These are phyloP conservation scores for Sminthurinus signatus DNA, from an alignment of 1,140 invertebrate genomes.

Conservation along the genomic window DNA sequence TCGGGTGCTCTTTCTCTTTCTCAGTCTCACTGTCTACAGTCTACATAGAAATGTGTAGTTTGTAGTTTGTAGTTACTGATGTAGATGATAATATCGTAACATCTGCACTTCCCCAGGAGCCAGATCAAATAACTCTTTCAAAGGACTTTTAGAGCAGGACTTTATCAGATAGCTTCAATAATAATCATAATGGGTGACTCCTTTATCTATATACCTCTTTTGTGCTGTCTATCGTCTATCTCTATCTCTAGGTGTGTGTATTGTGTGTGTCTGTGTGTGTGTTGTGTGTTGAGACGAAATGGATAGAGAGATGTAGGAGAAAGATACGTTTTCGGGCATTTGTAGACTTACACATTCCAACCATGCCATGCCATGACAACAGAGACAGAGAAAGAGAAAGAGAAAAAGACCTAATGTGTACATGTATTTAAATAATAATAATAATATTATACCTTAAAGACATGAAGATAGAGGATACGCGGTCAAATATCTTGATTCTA, in stretches of 20 bases:
- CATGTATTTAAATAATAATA: background rate
- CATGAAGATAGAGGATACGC: background rate
- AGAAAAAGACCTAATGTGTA: background rate
- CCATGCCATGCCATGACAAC: too few species aligned
- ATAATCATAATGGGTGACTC: conserved; percentile 32
- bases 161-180: conserved; percentile 35
- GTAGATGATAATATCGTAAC: conserved; percentile 33
- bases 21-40: background rate
- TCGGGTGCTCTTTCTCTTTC: conserved; percentile 8
- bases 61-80: background rate
- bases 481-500: conserved; percentile 15
- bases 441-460: background rate
- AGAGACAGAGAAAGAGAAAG: background rate
- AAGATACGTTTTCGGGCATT: too few species aligned
- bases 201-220: conserved; percentile 16
- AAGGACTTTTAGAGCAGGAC: conserved; percentile 30
- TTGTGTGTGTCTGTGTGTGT: background rate
- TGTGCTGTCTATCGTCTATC: background rate
- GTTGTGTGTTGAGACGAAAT: background rate
- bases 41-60: background rate
- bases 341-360: too few species aligned
- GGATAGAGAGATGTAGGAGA: background rate
- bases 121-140: conserved; percentile 38
- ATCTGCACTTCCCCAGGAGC: conserved; percentile 36
- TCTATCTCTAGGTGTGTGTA: too few species aligned